Base-by-base conservation (phyloP, 2,113 vertebrate genomes). In the Cynopterus brachyotis region DNA sequence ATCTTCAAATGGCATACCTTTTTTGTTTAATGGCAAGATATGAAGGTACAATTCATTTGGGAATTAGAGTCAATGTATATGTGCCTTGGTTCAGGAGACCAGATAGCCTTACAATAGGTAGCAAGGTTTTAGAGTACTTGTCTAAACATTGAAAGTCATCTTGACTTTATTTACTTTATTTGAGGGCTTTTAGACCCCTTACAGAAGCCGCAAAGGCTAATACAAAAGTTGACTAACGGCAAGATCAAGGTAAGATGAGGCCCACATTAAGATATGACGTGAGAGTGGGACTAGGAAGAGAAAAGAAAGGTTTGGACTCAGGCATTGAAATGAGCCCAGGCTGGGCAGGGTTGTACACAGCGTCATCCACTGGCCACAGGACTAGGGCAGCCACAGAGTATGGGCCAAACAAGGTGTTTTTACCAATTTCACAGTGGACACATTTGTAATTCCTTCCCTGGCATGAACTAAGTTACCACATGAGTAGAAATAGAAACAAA, bases 101-200 rank as follows among this genome's bases (percentile, higher is more conserved):
- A 76, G 69, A 13, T 81, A 72, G 24, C 10, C 26, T 15, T 47
- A 47, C 11, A 53, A 30, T 2, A 92, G 35, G 26, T 24, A 47
- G 47, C 40, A n/a, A 37, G 17, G 24, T 45, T 88, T 79, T 55
- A 19, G 55, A 26, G 5, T 26, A 32, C 30, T 37, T 92, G 7
- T 87, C 42, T 83, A 69, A 73, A 40, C 7, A 42, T 35, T 85
- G 45, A 69, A n/a, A 85, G 22, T 60, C 50, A 42, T 60, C 35
- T 79, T 95, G 42, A 91, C 70, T 90, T 92, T 59, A 87, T 69
- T 24, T 89, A 91, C 70, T 90, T 92, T 59, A 87, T 69, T 24
- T 89, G 67, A 89, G 60, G n/a, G 6, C 45, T 82, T 53, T 45
- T 12, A 86, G 69, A 22, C 9, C 32, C 42, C 24, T 72, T 32